These are phyloP conservation scores for Boulengeromyrus knoepffleri DNA, from an alignment of 2,113 vertebrate genomes.

Conservation along the genomic window DNA sequence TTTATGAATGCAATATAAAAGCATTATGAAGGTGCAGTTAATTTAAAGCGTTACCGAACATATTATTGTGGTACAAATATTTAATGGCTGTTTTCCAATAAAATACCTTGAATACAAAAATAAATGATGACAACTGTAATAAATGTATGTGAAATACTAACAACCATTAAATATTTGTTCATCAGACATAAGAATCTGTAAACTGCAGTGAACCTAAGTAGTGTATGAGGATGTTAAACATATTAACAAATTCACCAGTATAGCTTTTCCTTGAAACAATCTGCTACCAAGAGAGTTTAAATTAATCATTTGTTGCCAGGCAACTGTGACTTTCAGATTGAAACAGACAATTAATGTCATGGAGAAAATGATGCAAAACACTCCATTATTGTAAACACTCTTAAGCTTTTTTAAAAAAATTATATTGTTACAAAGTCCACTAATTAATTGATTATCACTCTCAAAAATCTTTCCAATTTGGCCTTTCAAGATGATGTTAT, in stretches of 20 bases:
- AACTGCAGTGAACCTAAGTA: background rate
- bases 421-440: background rate
- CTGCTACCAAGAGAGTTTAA: constrained; percentile 10
- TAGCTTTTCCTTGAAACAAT: constrained; percentile 6
- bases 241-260: background rate
- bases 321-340: constrained; percentile 27
- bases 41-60: background rate
- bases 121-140: background rate
- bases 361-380: background rate
- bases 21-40: too few relatives aligned
- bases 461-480: background rate
- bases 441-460: background rate
- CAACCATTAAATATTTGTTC: background rate
- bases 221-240: background rate
- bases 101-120: background rate
- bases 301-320: constrained; percentile 43
- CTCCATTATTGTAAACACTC: background rate
- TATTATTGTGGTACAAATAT: background rate
- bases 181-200: background rate
- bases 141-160: background rate
- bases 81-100: background rate
- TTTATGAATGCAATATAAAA: too few relatives aligned
- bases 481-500: background rate
- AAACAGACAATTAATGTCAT: background rate
- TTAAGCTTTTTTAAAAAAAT: background rate